Evolutionary conservation across 2,113 vertebrate species (phyloP).

Genomic region (Heterocephalus glaber): DNA sequence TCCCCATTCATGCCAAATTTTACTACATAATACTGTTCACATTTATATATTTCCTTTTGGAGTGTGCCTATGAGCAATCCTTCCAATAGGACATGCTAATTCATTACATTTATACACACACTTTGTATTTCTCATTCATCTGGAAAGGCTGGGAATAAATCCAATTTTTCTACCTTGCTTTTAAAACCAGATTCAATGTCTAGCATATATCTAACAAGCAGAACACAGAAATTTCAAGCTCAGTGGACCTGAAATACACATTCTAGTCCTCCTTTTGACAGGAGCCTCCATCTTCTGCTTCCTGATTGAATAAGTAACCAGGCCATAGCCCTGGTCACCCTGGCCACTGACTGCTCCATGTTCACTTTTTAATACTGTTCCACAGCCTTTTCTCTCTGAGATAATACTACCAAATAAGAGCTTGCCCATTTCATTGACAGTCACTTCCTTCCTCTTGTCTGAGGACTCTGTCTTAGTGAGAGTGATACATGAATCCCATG

Average conservation of each 20-base stretch:
- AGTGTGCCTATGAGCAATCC: constrained; percentile 49
- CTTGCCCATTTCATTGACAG: background rate
- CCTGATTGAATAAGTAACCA: background rate
- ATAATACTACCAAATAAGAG: background rate
- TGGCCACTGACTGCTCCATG: background rate
- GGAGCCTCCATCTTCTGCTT: background rate
- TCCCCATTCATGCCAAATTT: constrained; percentile 14
- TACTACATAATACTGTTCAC: constrained; percentile 39
- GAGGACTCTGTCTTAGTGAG: background rate
- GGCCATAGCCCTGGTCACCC: background rate
- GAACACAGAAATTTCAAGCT: constrained; percentile 7
- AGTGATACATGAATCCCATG: background rate
- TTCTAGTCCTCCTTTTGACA: background rate
- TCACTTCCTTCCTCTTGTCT: background rate
- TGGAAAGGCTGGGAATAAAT: constrained; percentile 64
- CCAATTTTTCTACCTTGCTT: constrained; percentile 52
- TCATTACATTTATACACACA: constrained; percentile 27
- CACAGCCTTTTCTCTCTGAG: background rate
- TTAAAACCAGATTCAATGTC: constrained; percentile 43
- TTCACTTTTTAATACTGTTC: background rate
- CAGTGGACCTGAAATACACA: background rate
- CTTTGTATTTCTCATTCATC: constrained; percentile 50
- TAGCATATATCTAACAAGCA: constrained; percentile 7
- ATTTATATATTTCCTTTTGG: background rate
- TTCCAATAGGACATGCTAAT: constrained; percentile 60